Evolutionary conservation across 1,140 invertebrate species (phyloP), one percentile per base, ranked within the genome.

Genomic region (Doryteuthis pealeii): DNA sequence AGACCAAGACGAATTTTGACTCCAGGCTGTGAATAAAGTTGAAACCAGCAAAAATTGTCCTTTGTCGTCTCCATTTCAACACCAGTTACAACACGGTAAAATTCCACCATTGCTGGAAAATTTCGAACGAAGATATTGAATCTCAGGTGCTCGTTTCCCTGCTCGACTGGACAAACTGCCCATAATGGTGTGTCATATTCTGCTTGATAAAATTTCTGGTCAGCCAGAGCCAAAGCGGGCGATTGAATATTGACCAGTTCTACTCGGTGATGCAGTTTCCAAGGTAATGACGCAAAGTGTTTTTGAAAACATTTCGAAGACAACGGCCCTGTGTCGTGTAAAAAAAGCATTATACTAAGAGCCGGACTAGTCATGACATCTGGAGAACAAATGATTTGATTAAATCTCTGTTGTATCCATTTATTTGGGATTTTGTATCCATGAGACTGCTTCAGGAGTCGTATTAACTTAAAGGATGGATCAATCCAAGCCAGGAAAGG

Each of bases 191-290:
- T 71, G 35, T 80, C 76, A 28, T 77, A 58, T 28, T 76, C 77
- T 58, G 81, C 70, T 30, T 70, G 73, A 70, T 79, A 82, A 71
- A 81, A 84, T 35, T 82, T 78, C 67, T 84, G 79, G 54, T 76
- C 74, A 28, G 75, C 79, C n/a, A 80, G 76, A 22, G 73, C 68
- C 14, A 54, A 28, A 10, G 75, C 72, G 12, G 76, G 72, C 14
- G 69, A 71, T 32, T 73, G 49, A 67, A 72, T 71, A 14, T 71
- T 78, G 26, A 76, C 72, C 14, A 84, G 74, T 73, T 82, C 78
- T n/a, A 84, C 75, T 31, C 76, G 77, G 68, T 84, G 82, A 35
- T 84, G 82, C 28, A 79, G 73, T 18, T 77, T 77, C 82, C 82
- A 84, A 3, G 82, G 79, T 26, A 45, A 33, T 30, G 70, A 72